phyloP scores from a whole-genome alignment of 2,888 invertebrate species.

The Agrotis segetum region DNA sequence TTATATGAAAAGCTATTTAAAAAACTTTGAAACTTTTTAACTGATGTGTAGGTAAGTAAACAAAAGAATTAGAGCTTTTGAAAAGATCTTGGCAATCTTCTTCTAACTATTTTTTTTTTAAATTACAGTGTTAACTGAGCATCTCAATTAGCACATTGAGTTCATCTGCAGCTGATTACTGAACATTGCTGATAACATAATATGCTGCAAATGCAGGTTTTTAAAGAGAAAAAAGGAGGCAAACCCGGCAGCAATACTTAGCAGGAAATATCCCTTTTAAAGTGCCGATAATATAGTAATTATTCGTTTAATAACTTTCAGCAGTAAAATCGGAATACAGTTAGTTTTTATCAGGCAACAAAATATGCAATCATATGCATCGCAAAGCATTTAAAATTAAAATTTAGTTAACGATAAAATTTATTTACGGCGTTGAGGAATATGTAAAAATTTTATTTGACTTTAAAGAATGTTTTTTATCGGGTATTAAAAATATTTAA shows the following conservation, averaged over 20 bases:
- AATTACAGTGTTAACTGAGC: neutral
- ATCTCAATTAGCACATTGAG: neutral
- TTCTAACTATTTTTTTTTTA: no score
- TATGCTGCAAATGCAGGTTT: neutral
- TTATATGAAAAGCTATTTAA: conserved; percentile 21
- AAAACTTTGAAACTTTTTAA: conserved; percentile 32
- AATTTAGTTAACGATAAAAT: conserved; percentile 67
- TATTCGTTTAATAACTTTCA: conserved; percentile 58
- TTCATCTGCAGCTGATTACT: neutral
- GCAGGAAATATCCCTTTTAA: conserved; percentile 54
- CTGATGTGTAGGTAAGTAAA: conserved; percentile 14
- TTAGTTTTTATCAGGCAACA: conserved; percentile 58
- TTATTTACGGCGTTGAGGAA: conserved; percentile 62
- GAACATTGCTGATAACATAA: neutral
- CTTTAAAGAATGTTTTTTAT: conserved; percentile 63
- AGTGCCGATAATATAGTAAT: conserved; percentile 71
- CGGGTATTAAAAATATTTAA: conserved; percentile 33
- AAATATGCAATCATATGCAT: conserved; percentile 59
- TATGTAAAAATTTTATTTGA: conserved; percentile 63
- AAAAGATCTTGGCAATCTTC: conserved; percentile 1
- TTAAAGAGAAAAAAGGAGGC: neutral
- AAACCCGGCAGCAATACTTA: conserved; percentile 17
- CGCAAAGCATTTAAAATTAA: conserved; percentile 56
- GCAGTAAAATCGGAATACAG: conserved; percentile 51
- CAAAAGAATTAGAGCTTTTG: neutral